Base-by-base conservation (phyloP, 2,797 vertebrate genomes). In the Neostethus bicornis region DNA sequence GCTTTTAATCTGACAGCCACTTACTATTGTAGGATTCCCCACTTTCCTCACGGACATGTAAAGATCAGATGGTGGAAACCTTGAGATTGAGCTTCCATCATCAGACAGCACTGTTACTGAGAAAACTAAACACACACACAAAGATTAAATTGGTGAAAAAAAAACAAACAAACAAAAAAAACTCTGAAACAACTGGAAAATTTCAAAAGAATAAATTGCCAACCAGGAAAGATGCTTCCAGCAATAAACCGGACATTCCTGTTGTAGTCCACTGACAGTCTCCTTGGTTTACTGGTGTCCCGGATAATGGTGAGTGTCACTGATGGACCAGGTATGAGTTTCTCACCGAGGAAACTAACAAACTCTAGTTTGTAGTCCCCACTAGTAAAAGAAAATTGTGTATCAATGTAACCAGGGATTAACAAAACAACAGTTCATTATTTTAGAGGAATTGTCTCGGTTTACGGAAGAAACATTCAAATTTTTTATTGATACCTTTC, bases 91-190 rank as follows among this genome's bases (percentile, higher is more conserved):
- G 35, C 65, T 89, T 9, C 90, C 92, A 58, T 93, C 93, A 72
- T 98, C 96, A 48, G 96, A 95, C 75, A 95, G 66, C 66, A 96
- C 91, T 20, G 86, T 93, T 75, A 98, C 90, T 35, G 89, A 85
- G 83, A 98, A 97, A 78, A 93, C 96, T 98, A 80, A 60, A 16
- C 67, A 68, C 2, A 73, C 25, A 70, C 29, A n/a, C n/a, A n/a
- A 13, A 8, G 5, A 1, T 65, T n/a, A 46, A 56, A 42, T 19
- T 49, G 10, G 10, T n/a, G 12, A 29, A 58, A 6, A 7, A 21
- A 55, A 3, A 59, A 59, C 7, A 6, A 16, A 25, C 4, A 1
- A n/a, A n/a, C n/a, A n/a, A n/a, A n/a, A n/a, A n/a, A n/a, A n/a
- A n/a, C n/a, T n/a, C 20, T 17, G 9, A 52, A 54, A 3, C 1